Conservation (phyloP, 2,797 vertebrate genomes). For the Liasis olivaceus region DNA sequence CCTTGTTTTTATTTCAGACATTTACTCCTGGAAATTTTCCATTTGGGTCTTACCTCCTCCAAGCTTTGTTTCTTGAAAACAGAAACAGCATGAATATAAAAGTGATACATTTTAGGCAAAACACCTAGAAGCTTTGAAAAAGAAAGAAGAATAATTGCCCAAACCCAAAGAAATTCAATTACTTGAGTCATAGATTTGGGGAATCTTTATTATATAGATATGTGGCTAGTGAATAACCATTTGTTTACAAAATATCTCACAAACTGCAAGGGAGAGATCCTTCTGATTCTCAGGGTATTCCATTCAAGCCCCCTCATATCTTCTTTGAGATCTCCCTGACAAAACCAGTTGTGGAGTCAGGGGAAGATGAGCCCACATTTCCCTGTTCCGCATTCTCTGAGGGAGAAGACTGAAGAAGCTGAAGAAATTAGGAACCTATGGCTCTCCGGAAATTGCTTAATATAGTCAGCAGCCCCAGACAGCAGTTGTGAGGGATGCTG, state of each 20-base stretch:
- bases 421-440: no score
- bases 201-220: conserved; percentile 29
- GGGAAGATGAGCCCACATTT: no score
- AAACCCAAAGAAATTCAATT: conserved; percentile 16
- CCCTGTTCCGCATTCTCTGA: no score
- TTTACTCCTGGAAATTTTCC: conserved; percentile 27
- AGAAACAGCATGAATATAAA: neutral
- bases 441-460: no score
- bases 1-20: conserved; percentile 19
- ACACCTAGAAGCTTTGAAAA: conserved; percentile 5
- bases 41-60: neutral
- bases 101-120: neutral
- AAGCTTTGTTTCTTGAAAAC: conserved; percentile 33
- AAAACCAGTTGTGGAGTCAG: no score
- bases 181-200: conserved; percentile 35
- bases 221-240: conserved; percentile 43
- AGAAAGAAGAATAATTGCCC: conserved; percentile 39
- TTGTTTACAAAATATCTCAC: conserved; percentile 53
- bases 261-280: neutral
- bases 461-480: no score
- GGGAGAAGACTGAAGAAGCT: no score
- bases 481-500: no score
- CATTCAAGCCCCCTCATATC: no score
- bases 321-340: no score
- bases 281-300: no score